Base-by-base conservation (phyloP, 2,113 vertebrate species). In the Tetrao urogallus region DNA sequence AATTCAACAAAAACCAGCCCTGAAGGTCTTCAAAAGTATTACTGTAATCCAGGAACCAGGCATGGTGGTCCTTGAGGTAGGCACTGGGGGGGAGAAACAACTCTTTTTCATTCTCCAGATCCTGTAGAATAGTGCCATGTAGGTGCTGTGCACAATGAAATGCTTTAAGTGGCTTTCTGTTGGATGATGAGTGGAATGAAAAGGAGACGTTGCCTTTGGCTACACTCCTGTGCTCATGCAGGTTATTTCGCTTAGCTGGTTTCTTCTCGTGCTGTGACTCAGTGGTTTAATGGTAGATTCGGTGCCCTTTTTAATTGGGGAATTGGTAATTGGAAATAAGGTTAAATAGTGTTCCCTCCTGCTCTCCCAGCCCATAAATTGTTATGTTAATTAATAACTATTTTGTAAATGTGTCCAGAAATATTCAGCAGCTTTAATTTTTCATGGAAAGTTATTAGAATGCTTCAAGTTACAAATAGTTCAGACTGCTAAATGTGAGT, bases 61-160 rank as follows among this genome's bases (percentile, higher is more conserved):
- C 83, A 98, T 99, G 98, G 98, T 99, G 40, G 95, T 98, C 47
- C 97, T 99, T 94, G 99, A 99, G 98, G 99, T 99, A 95, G 97
- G 98, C 56, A 47, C 30, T 42, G 7, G 22, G 43, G 57, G 43
- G 69, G 63, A 71, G 28, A 36, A 20, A 38, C 12, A 69, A 76
- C 11, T 60, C 8, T 20, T 80, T 24, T 80, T 65, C 71, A 38
- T 65, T 82, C 34, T 90, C 11, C 47, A 43, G 15, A 78, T 77
- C 88, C 43, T 82, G 34, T 13, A 79, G 21, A 92, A 11, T 36
- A 48, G 15, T 47, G 45, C 21, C 32, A 14, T 11, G n/a, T 4
- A 63, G 66, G 40, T 65, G 38, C 45, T 21, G 6, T 16, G 48
- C 24, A 76, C 48, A 70, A 54, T 88, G 72, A 57, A 73, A 4